A percentile compares a stretch with the other conserved stretches of the same genome.
phyloP scores from a whole-genome alignment of 1,140 invertebrate species.

The Heliconius himera region DNA sequence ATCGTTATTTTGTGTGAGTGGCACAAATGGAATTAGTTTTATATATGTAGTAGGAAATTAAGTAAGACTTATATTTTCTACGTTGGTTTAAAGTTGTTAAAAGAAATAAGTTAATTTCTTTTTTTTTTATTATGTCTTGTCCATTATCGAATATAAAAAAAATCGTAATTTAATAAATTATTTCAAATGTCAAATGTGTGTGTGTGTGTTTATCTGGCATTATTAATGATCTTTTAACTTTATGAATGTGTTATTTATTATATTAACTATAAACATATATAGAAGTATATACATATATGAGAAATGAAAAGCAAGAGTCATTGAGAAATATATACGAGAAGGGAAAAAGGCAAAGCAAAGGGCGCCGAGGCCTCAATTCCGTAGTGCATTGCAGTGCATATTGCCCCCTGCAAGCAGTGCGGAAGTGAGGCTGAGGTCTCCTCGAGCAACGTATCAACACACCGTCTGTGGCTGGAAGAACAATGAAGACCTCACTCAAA shows the following conservation, averaged over 20 bases:
- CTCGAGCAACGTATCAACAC: slow-evolving; percentile 53
- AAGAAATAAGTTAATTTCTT: not conserved
- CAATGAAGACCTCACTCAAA: slow-evolving; percentile 21
- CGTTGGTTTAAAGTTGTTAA: no score
- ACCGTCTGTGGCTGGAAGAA: slow-evolving; percentile 16
- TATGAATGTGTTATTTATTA: not conserved
- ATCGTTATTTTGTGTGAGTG: slow-evolving; percentile 4
- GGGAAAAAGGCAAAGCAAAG: slow-evolving; percentile 44
- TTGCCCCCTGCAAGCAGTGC: slow-evolving; percentile 92
- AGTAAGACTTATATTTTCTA: no score
- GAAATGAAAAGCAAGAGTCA: slow-evolving; percentile 23
- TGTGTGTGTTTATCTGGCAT: no score
- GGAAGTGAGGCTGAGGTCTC: slow-evolving; percentile 89
- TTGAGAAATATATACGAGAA: slow-evolving; percentile 25
- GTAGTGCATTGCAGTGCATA: slow-evolving; percentile 96
- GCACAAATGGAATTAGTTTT: not conserved
- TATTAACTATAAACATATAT: not conserved
- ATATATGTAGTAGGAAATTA: not conserved
- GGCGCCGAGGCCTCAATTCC: slow-evolving; percentile 89
- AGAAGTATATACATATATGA: not conserved
- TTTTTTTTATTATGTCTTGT: slow-evolving; percentile 5
- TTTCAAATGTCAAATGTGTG: no score
- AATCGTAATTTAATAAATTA: no score
- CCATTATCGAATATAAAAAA: no score
- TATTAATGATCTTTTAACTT: no score